Conservation (phyloP, 2,113 vertebrate genomes). For the Telmatochromis bifrenatus region DNA sequence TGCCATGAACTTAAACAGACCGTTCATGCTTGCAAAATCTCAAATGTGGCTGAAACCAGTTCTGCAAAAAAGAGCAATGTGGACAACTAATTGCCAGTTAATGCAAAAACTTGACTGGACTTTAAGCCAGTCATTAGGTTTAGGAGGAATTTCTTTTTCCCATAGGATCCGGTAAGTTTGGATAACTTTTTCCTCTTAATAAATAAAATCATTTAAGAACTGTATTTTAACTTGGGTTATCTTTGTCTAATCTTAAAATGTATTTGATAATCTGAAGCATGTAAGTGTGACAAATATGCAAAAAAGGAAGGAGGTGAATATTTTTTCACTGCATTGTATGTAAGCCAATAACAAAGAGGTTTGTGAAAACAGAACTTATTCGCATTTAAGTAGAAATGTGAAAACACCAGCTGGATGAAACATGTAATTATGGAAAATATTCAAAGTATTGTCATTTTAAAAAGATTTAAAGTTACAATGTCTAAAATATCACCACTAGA, state of each 20-base stretch:
- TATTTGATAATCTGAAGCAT: background rate
- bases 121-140: accelerated
- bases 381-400: background rate
- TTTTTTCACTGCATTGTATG: background rate
- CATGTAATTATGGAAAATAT: background rate
- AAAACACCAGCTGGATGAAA: background rate
- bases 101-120: background rate
- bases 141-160: background rate
- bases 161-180: background rate
- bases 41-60: background rate
- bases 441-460: background rate
- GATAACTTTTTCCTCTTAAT: background rate
- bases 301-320: background rate
- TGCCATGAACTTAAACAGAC: background rate
- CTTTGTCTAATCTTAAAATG: background rate
- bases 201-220: background rate
- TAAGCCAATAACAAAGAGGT: background rate
- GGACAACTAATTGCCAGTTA: background rate
- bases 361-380: background rate
- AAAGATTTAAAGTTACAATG: background rate
- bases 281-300: background rate
- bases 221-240: background rate
- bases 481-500: background rate
- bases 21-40: background rate
- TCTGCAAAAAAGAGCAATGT: background rate